A percentile compares a stretch with the other conserved stretches of the same genome.
These are phyloP conservation scores for Xestia sexstrigata DNA, from an alignment of 2,888 invertebrate species.

Conservation along the genomic window DNA sequence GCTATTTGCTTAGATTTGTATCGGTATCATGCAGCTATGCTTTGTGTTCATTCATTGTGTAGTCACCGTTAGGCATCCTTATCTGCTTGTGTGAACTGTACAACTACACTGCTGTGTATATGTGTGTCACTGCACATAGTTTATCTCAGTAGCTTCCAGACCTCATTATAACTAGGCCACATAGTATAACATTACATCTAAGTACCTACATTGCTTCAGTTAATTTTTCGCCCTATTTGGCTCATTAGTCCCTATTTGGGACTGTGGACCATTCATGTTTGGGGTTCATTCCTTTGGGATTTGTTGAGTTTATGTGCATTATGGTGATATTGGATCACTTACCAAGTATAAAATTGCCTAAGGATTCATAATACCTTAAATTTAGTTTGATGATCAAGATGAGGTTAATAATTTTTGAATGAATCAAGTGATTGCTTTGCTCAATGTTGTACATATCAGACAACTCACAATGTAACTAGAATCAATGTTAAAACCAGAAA, in stretches of 20 bases:
- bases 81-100: conserved; percentile 39
- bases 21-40: conserved; percentile 2
- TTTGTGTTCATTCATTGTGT: conserved; percentile 18
- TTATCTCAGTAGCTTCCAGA: conserved; percentile 46
- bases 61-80: conserved; percentile 16
- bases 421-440: background rate
- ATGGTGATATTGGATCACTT: background rate
- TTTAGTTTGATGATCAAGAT: background rate
- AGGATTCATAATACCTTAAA: background rate
- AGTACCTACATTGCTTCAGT: conserved; percentile 11
- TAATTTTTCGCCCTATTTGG: no score
- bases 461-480: background rate
- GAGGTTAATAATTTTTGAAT: background rate
- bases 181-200: conserved; percentile 4
- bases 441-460: background rate
- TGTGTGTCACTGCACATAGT: conserved; percentile 14
- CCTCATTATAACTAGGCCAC: conserved; percentile 23
- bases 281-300: background rate
- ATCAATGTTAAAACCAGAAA: background rate
- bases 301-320: background rate
- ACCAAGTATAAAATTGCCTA: background rate
- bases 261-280: background rate
- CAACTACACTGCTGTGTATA: background rate
- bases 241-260: background rate
- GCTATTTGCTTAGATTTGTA: conserved; percentile 13